phyloP scores from a whole-genome alignment of 2,888 invertebrate genomes.

The Oegoconia quadripuncta region DNA sequence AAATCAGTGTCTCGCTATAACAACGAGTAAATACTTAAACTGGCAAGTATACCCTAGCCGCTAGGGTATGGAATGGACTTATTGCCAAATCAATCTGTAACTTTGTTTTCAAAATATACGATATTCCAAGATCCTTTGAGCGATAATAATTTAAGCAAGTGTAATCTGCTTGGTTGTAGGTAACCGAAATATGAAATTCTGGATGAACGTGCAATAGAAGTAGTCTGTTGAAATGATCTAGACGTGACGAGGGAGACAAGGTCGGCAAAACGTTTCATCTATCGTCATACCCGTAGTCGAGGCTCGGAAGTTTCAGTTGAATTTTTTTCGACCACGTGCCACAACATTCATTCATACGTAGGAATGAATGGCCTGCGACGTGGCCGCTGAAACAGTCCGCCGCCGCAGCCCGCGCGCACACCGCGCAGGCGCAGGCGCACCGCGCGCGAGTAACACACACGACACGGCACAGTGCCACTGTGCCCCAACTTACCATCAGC shows the following conservation, averaged over 20 bases:
- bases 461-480: conserved; percentile 37
- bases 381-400: conserved; percentile 51
- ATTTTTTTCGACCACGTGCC: conserved; percentile 61
- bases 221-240: conserved; percentile 24
- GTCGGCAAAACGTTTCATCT: conserved; percentile 26
- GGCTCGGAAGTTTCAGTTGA: conserved; percentile 51
- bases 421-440: conserved; percentile 42
- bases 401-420: conserved; percentile 61
- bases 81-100: too few relatives aligned
- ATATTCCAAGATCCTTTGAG: too few relatives aligned
- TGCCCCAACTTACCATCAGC: conserved; percentile 25
- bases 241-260: conserved; percentile 26
- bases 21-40: too few relatives aligned
- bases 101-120: too few relatives aligned
- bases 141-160: too few relatives aligned
- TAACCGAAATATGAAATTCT: too few relatives aligned
- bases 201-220: conserved; percentile 8
- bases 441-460: conserved; percentile 15
- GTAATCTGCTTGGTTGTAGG: not conserved
- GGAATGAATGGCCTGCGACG: conserved; percentile 71
- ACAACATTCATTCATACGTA: conserved; percentile 65
- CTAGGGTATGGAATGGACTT: too few relatives aligned
- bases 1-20: too few relatives aligned
- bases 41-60: too few relatives aligned
- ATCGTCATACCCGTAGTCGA: conserved; percentile 21